Conservation (phyloP, 2,797 vertebrate genomes). For the Takifugu ocellatus region DNA sequence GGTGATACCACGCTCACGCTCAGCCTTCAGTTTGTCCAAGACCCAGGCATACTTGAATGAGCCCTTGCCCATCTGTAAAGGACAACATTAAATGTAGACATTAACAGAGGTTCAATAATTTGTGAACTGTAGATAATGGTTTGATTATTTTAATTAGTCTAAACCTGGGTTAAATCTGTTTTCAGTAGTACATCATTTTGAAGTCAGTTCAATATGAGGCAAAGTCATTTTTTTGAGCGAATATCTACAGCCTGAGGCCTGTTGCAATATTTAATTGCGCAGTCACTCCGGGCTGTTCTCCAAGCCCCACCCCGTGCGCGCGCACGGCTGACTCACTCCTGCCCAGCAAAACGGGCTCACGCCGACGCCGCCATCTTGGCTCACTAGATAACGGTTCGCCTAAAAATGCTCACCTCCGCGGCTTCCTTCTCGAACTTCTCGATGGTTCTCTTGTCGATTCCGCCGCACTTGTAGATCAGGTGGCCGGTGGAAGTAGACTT, state of each 20-base stretch:
- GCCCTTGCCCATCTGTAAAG: conserved; percentile 79
- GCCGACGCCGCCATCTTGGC: conserved; percentile 73
- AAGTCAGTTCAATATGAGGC: no score
- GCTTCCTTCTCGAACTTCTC: conserved; percentile 86
- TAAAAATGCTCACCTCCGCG: conserved; percentile 70
- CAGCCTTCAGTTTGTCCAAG: conserved; percentile 82
- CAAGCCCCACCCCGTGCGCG: conserved; percentile 55
- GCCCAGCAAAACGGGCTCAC: not conserved
- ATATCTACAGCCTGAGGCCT: not conserved
- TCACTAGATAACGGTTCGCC: not conserved
- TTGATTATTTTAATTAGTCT: no score
- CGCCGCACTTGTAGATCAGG: conserved; percentile 83
- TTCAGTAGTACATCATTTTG: no score
- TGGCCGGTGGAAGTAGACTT: conserved; percentile 83
- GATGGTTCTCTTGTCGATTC: conserved; percentile 83
- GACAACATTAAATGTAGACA: not conserved
- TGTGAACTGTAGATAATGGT: no score
- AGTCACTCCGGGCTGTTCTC: conserved; percentile 28
- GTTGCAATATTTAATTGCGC: conserved; percentile 7
- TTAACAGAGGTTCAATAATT: no score
- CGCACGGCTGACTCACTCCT: not conserved
- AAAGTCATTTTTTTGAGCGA: no score
- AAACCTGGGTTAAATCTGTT: no score
- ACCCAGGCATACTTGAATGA: conserved; percentile 85
- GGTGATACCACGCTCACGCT: conserved; percentile 82